These are phyloP conservation scores for Crossocerus cetratus DNA, from an alignment of 2,888 invertebrate species.

Conservation along the genomic window DNA sequence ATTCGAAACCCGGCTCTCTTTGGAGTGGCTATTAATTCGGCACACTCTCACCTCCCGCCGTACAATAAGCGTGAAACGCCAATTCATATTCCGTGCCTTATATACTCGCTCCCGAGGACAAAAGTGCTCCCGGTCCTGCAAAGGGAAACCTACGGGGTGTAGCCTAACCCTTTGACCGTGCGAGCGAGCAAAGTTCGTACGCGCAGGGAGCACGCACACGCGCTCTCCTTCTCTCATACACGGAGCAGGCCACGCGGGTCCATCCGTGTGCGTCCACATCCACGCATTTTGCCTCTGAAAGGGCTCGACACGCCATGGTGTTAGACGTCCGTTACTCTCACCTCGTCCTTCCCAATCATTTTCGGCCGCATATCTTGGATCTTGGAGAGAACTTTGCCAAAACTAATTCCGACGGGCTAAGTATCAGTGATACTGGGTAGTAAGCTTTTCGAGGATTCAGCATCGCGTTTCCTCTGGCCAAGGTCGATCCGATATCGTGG, in stretches of 20 bases:
- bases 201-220: slow-evolving; percentile 13
- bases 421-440: slow-evolving; percentile 37
- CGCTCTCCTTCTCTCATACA: neutral
- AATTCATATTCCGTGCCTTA: slow-evolving; percentile 71
- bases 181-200: slow-evolving; percentile 48
- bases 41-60: slow-evolving; percentile 69
- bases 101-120: slow-evolving; percentile 65
- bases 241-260: neutral
- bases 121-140: slow-evolving; percentile 58
- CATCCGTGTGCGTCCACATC: slow-evolving; percentile 15
- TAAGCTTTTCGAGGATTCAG: slow-evolving; percentile 30
- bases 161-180: slow-evolving; percentile 61
- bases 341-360: slow-evolving; percentile 40
- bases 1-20: slow-evolving; percentile 63
- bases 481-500: slow-evolving; percentile 39
- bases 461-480: slow-evolving; percentile 15
- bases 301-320: slow-evolving; percentile 27
- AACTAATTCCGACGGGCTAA: slow-evolving; percentile 41
- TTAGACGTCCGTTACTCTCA: slow-evolving; percentile 55
- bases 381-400: slow-evolving; percentile 19
- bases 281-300: slow-evolving; percentile 30
- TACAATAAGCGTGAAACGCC: slow-evolving; percentile 75
- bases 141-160: slow-evolving; percentile 53
- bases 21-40: slow-evolving; percentile 74
- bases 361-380: neutral